phyloP scores from a whole-genome alignment of 2,888 invertebrate species.

The Xestobium rufovillosum region DNA sequence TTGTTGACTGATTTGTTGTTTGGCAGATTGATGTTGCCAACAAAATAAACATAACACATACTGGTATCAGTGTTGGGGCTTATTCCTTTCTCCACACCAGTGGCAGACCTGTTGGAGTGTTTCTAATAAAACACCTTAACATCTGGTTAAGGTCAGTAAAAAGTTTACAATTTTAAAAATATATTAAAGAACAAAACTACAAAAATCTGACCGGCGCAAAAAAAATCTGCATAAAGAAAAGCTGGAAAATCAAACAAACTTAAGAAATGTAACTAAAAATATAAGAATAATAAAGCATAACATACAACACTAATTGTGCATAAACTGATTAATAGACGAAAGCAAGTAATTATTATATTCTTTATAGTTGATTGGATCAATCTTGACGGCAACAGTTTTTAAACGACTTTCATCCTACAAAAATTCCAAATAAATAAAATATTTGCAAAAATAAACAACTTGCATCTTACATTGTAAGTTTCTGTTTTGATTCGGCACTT shows the following conservation, averaged over 20 bases:
- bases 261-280: neutral
- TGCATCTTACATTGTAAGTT: constrained; percentile 74
- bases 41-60: too few relatives aligned
- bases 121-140: too few relatives aligned
- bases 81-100: too few relatives aligned
- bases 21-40: too few relatives aligned
- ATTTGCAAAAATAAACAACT: constrained; percentile 3
- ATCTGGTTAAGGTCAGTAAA: too few relatives aligned
- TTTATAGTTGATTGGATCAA: constrained; percentile 66
- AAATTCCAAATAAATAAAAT: constrained; percentile 17
- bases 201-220: neutral
- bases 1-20: too few relatives aligned
- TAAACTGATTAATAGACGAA: neutral
- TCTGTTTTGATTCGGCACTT: constrained; percentile 85
- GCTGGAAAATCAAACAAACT: neutral
- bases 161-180: too few relatives aligned
- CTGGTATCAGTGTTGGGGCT: too few relatives aligned
- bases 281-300: neutral
- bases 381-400: constrained; percentile 64
- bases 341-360: constrained; percentile 53
- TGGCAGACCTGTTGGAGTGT: too few relatives aligned
- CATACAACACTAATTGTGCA: neutral
- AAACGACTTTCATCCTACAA: constrained; percentile 73
- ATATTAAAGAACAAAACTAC: too few relatives aligned
- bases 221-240: neutral